These are phyloP conservation scores for Xenops minutus DNA, from an alignment of 2,797 vertebrate species.

Conservation along the genomic window DNA sequence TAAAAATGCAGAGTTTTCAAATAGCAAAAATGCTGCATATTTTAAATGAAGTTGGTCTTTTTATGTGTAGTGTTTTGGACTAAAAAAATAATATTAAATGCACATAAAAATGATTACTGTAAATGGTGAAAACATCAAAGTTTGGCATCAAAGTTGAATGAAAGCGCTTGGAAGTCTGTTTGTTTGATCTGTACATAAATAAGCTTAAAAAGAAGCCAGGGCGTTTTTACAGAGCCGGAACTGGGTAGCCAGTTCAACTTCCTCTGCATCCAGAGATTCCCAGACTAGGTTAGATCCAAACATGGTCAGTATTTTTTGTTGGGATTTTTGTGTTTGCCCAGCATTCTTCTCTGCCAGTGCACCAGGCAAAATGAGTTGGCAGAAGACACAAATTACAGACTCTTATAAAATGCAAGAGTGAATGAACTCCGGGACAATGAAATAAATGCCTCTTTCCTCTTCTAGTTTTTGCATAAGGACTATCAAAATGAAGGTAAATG, in stretches of 20 bases:
- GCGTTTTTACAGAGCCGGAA: neutral
- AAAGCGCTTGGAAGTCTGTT: constrained; percentile 39
- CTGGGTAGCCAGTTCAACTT: neutral
- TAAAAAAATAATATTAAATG: constrained; percentile 30
- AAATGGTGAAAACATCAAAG: constrained; percentile 52
- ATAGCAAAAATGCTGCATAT: constrained; percentile 17
- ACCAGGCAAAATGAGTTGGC: neutral
- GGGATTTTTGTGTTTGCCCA: neutral
- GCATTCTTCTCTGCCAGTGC: neutral
- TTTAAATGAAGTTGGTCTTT: constrained; percentile 45
- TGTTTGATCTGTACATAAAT: constrained; percentile 55
- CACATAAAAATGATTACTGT: constrained; percentile 48
- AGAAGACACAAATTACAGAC: neutral
- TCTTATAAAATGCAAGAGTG: neutral
- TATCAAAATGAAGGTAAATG: neutral
- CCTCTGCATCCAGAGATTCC: neutral
- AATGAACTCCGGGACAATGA: neutral
- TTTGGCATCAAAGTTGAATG: constrained; percentile 37
- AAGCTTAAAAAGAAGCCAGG: constrained; percentile 31
- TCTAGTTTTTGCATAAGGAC: neutral
- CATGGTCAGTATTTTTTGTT: neutral
- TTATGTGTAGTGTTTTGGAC: constrained; percentile 8
- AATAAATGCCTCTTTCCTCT: neutral
- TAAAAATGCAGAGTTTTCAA: constrained; percentile 50
- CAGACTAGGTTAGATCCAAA: neutral